phyloP scores from a whole-genome alignment of 2,888 invertebrate genomes.

The Glaucopsyche alexis region DNA sequence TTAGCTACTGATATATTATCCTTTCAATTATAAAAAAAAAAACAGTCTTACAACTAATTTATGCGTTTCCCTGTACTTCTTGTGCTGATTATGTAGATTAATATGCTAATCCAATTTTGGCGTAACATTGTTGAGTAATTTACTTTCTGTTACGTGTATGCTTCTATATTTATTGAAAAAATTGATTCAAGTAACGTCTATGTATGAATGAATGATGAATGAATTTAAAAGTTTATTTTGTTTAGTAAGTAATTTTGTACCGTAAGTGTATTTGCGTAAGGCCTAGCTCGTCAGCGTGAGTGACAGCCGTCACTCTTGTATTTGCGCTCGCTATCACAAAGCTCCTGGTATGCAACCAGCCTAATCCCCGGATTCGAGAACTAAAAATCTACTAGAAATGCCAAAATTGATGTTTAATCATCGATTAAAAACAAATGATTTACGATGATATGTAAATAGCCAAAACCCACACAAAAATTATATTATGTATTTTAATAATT shows the following conservation, averaged over 20 bases:
- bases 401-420: neutral
- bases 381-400: constrained; percentile 52
- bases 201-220: neutral
- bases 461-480: constrained; percentile 11
- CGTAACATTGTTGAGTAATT: neutral
- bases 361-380: constrained; percentile 59
- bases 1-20: neutral
- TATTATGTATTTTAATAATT: constrained; percentile 1
- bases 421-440: neutral
- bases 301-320: constrained; percentile 63
- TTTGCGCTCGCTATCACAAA: constrained; percentile 66
- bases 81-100: neutral
- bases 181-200: neutral
- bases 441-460: constrained; percentile 1
- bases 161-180: no score
- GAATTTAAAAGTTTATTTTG: neutral
- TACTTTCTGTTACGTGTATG: no score
- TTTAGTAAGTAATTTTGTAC: constrained; percentile 3
- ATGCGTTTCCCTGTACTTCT: neutral
- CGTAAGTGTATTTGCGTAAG: constrained; percentile 6
- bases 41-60: no score
- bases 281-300: constrained; percentile 42
- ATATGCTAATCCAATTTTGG: neutral
- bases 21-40: no score
- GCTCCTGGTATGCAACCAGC: constrained; percentile 67